Evolutionary conservation across 2,797 vertebrate genomes (phyloP).

Genomic region (Hemitrygon akajei): DNA sequence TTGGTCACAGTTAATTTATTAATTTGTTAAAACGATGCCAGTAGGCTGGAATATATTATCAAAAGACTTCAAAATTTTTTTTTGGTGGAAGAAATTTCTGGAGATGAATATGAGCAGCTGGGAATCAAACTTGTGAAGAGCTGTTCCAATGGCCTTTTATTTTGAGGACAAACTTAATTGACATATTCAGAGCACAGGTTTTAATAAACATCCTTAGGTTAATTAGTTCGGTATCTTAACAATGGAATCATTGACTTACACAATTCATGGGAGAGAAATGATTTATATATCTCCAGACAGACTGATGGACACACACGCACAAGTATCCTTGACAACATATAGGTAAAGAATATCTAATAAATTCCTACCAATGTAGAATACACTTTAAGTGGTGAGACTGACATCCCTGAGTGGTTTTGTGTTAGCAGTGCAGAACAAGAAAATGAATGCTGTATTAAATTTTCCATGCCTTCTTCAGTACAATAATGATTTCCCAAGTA

Average conservation of each 20-base stretch:
- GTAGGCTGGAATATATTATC: neutral
- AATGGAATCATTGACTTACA: neutral
- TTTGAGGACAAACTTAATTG: neutral
- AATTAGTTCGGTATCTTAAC: neutral
- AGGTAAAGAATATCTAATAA: slow-evolving; percentile 29
- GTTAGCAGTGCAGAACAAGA: slow-evolving; percentile 29
- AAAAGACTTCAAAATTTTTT: neutral
- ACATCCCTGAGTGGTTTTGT: slow-evolving; percentile 33
- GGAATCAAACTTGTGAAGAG: neutral
- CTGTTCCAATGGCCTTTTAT: neutral
- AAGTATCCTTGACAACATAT: slow-evolving; percentile 24
- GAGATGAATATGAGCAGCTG: neutral
- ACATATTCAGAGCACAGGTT: slow-evolving; percentile 1
- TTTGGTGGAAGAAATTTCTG: neutral
- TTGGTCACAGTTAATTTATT: neutral
- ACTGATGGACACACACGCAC: neutral
- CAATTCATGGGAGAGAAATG: neutral
- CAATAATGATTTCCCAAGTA: slow-evolving; percentile 68
- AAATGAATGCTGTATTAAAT: slow-evolving; percentile 32
- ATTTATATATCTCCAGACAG: neutral
- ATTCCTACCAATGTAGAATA: slow-evolving; percentile 1
- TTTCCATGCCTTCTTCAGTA: slow-evolving; percentile 45
- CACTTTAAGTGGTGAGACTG: neutral
- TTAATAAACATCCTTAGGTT: neutral
- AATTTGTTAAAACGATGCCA: neutral